Evolutionary conservation across 2,888 invertebrate species (phyloP).

Genomic region (Dusona sp.): DNA sequence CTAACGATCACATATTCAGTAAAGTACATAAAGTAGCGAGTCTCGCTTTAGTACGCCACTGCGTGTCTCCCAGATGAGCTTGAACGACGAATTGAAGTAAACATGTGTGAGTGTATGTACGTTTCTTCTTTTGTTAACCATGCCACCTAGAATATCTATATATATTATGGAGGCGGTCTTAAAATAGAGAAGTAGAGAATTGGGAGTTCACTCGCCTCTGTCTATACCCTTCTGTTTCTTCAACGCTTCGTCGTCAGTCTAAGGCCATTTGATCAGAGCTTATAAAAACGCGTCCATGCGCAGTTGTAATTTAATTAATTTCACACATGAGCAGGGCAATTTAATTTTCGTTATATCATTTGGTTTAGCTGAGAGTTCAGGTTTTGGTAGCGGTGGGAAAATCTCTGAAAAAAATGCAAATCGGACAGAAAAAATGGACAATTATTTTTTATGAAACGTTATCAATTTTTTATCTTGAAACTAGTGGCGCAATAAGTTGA

Average conservation of each 20-base stretch:
- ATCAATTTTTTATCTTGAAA: constrained; percentile 11
- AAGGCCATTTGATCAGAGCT: neutral
- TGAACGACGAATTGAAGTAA: constrained; percentile 44
- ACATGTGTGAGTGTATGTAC: constrained; percentile 10
- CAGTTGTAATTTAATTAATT: neutral
- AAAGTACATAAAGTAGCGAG: constrained; percentile 47
- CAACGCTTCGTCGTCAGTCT: constrained; percentile 5
- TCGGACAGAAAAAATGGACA: neutral
- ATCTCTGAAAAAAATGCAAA: neutral
- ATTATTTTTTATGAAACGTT: neutral
- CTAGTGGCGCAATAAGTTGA: neutral
- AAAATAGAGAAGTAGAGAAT: constrained; percentile 46
- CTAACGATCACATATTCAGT: constrained; percentile 43
- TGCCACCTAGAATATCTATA: constrained; percentile 10
- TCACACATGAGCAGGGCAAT: neutral
- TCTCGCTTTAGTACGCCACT: constrained; percentile 18
- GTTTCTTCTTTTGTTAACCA: constrained; percentile 35
- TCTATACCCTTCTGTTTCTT: constrained; percentile 1
- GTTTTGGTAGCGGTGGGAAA: neutral
- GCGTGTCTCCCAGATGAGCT: constrained; percentile 57
- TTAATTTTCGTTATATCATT: neutral
- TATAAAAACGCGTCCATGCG: neutral
- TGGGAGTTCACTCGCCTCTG: constrained; percentile 34
- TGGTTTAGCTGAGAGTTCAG: neutral
- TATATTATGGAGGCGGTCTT: constrained; percentile 20